These are phyloP conservation scores for Epinephelus lanceolatus DNA, from an alignment of 2,113 vertebrate species.

Conservation along the genomic window DNA sequence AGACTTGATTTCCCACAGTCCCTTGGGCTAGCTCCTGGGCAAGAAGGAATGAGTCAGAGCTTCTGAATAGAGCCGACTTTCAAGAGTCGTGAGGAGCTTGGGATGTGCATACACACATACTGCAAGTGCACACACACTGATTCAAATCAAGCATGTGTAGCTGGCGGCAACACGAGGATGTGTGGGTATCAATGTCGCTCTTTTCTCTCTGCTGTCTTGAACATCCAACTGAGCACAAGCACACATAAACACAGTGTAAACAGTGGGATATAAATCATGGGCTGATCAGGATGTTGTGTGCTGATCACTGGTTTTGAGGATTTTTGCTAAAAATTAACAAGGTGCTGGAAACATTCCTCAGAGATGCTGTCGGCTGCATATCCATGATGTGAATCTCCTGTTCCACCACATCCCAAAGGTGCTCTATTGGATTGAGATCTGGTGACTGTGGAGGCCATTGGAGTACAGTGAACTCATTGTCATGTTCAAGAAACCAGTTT, in stretches of 20 bases:
- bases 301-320: no score
- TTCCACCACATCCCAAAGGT: no score
- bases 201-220: neutral
- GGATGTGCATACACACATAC: neutral
- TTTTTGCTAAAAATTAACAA: no score
- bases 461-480: no score
- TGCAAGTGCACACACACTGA: constrained; percentile 6
- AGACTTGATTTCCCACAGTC: constrained; percentile 70
- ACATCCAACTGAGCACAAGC: neutral
- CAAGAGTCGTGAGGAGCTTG: constrained; percentile 42
- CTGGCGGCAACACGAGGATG: neutral
- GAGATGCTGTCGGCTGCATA: no score
- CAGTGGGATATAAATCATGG: neutral
- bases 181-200: neutral
- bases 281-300: neutral
- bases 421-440: no score
- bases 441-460: no score
- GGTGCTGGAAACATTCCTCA: no score
- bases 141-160: neutral
- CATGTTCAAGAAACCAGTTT: no score
- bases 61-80: constrained; percentile 39
- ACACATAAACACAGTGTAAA: neutral
- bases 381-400: no score
- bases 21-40: constrained; percentile 47
- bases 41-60: constrained; percentile 70